Evolutionary conservation across 2,797 vertebrate genomes (phyloP), one percentile per base, ranked within the genome.

Genomic region (Columba guinea): DNA sequence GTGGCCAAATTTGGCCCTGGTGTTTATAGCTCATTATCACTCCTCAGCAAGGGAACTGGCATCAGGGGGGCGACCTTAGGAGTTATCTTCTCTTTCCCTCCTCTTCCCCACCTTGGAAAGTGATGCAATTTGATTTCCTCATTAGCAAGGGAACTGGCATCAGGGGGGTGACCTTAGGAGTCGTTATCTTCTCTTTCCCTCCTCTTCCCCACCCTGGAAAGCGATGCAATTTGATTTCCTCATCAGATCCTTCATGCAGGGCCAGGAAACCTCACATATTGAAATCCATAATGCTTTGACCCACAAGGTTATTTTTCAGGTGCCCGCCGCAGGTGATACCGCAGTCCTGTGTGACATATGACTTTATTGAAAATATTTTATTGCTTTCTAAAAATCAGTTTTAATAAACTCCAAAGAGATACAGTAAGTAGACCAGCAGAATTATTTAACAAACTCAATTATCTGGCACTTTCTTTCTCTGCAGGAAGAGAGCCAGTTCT

Each of bases 161-260:
- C n/a, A 28, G 20, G 10, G 22, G 2, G 11, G 4, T 21, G 64
- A 46, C 23, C 11, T 12, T 28, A 48, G 35, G 63, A 65, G 4
- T n/a, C 11, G 4, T n/a, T 13, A 3, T 3, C 30, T 37, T 49
- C 67, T 37, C 53, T 30, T 67, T 60, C 46, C 22, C 15, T 32
- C 27, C 24, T 59, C 22, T 48, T 48, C 12, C 58, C 20, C 41
- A 48, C 17, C 17, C 30, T 27, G 37, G 49, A 9, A 76, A 65
- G 16, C 0, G 51, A 32, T 34, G 24, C 23, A 7, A 4, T 41
- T 37, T 6, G 14, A 60, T 71, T 68, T 41, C 48, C 23, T 53
- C 15, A 1, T 1, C 5, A 59, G 63, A 26, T 19, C 59, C 34
- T 16, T 28, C 0, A 1, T 17, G n/a, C 51, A 1, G 0, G 1